Conservation (phyloP, 2,888 invertebrate species). For the Drepana falcataria region DNA sequence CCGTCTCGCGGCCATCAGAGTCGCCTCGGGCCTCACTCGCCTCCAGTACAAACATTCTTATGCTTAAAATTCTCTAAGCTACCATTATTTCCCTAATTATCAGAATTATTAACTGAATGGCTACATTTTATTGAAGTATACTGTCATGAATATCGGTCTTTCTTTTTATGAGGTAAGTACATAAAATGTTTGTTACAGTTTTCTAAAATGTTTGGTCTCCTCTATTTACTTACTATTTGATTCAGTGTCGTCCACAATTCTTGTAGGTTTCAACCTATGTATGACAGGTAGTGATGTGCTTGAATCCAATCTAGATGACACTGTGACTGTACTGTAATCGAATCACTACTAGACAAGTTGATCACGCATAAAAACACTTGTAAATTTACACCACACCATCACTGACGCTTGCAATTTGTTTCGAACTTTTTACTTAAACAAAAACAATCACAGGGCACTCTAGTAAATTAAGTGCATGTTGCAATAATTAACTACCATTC, state of each 20-base stretch:
- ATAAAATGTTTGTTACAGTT: background rate
- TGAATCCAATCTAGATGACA: constrained; percentile 57
- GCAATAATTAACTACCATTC: constrained; percentile 71
- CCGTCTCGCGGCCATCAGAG: constrained; percentile 66
- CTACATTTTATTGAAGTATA: too few species aligned
- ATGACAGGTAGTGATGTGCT: constrained; percentile 65
- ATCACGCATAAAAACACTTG: constrained; percentile 51
- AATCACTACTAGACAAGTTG: constrained; percentile 54
- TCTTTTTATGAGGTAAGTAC: constrained; percentile 3
- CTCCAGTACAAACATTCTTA: constrained; percentile 57
- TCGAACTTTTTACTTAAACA: constrained; percentile 53
- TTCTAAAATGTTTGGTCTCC: constrained; percentile 11
- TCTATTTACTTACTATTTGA: constrained; percentile 69
- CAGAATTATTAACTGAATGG: too few species aligned
- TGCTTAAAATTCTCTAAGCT: constrained; percentile 8
- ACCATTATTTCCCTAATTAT: too few species aligned
- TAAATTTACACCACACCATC: constrained; percentile 54
- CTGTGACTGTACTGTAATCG: constrained; percentile 30
- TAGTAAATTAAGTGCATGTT: constrained; percentile 64
- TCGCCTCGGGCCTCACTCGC: constrained; percentile 58
- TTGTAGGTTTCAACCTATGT: constrained; percentile 54
- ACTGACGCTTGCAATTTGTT: constrained; percentile 54
- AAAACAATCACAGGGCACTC: constrained; percentile 71
- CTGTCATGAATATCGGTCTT: background rate
- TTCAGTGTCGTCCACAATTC: constrained; percentile 71